A percentile compares a stretch with the other conserved stretches of the same genome.
phyloP scores from a whole-genome alignment of 2,888 invertebrate species.

The Monopis laevigella region DNA sequence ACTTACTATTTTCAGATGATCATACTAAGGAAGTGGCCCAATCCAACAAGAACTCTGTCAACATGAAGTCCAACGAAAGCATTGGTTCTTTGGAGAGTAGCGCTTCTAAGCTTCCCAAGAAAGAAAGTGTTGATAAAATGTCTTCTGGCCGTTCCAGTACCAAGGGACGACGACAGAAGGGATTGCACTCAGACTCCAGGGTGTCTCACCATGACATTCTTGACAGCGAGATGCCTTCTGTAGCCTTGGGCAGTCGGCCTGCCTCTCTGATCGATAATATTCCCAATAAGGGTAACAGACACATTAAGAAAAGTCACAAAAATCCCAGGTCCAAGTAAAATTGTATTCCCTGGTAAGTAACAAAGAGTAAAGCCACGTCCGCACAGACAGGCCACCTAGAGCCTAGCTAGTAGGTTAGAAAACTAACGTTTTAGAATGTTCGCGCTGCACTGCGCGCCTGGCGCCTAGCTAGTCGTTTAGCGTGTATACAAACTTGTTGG shows the following conservation, averaged over 20 bases:
- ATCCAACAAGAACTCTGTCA: slow-evolving; percentile 78
- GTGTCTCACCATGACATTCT: slow-evolving; percentile 48
- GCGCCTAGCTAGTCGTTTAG: no score
- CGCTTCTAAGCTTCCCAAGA: slow-evolving; percentile 59
- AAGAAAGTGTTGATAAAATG: slow-evolving; percentile 49
- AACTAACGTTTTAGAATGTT: no score
- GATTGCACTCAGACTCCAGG: slow-evolving; percentile 45
- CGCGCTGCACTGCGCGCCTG: no score
- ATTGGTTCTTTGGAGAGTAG: slow-evolving; percentile 60
- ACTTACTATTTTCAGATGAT: no score
- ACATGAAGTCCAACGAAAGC: slow-evolving; percentile 60
- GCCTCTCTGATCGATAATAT: slow-evolving; percentile 63
- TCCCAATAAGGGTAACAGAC: slow-evolving; percentile 56
- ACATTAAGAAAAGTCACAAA: slow-evolving; percentile 80
- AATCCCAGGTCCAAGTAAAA: slow-evolving; percentile 87
- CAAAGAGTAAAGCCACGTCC: no score
- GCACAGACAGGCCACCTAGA: no score
- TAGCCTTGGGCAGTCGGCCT: slow-evolving; percentile 54
- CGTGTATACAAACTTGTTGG: no score
- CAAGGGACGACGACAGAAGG: slow-evolving; percentile 43
- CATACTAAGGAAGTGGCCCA: no score
- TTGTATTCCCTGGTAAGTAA: no score
- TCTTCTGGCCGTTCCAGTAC: slow-evolving; percentile 30
- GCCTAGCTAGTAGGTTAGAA: no score
- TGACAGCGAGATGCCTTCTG: slow-evolving; percentile 50